Evolutionary conservation across 1,140 invertebrate species (phyloP).

Genomic region (Portunus trituberculatus): DNA sequence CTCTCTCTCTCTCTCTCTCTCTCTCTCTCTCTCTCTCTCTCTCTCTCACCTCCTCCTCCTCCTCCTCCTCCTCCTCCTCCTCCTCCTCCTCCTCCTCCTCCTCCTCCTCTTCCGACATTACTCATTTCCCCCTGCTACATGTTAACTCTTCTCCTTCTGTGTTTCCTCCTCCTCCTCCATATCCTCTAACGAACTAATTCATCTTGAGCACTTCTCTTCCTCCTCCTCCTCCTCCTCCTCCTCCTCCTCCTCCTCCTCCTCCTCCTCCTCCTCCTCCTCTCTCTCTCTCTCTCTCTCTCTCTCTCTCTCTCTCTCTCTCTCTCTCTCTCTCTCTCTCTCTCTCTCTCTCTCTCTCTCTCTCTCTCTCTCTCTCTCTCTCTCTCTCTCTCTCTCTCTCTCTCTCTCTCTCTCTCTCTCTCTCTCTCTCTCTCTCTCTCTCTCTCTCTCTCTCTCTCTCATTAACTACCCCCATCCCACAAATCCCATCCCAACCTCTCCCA

Average conservation of each 20-base stretch:
- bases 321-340: not conserved
- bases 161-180: not conserved
- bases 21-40: not conserved
- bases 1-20: slow-evolving; percentile 3
- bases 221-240: not conserved
- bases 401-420: slow-evolving; percentile 32
- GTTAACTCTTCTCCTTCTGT: not conserved
- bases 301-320: not conserved
- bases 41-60: not conserved
- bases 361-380: not conserved
- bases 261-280: not conserved
- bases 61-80: not conserved
- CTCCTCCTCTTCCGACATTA: not conserved
- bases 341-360: not conserved
- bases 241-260: not conserved
- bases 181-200: too few species aligned
- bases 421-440: slow-evolving; percentile 37
- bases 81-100: not conserved
- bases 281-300: not conserved
- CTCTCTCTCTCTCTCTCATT: slow-evolving; percentile 5
- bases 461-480: too few species aligned
- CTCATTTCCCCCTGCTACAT: not conserved
- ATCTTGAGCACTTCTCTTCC: not conserved
- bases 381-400: slow-evolving; percentile 30
- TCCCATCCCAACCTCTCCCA: not conserved